Conservation (phyloP, 2,888 invertebrate genomes). For the Sinodicranocentrus sp. region DNA sequence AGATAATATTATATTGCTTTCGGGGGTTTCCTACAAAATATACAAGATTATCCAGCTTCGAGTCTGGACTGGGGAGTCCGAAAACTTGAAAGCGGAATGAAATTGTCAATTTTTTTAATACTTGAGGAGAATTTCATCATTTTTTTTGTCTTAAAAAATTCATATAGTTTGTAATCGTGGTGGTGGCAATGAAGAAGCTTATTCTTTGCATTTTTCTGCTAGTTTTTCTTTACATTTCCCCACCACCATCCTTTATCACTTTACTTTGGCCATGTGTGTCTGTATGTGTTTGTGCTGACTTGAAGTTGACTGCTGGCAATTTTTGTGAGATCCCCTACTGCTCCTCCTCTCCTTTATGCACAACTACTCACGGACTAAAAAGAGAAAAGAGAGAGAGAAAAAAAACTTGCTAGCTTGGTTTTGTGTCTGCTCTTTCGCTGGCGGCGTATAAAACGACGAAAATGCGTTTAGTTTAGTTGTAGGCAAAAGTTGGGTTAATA, state of each 20-base stretch:
- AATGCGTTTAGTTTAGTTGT: slow-evolving; percentile 76
- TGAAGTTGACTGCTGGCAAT: slow-evolving; percentile 63
- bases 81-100: too few species aligned
- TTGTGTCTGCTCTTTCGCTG: slow-evolving; percentile 57
- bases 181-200: not conserved
- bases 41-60: too few species aligned
- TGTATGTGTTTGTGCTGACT: slow-evolving; percentile 54
- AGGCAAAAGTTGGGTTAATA: slow-evolving; percentile 77
- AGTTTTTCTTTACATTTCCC: not conserved
- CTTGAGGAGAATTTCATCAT: not conserved
- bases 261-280: slow-evolving; percentile 52
- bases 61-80: too few species aligned
- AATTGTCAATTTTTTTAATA: not conserved
- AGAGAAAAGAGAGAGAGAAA: slow-evolving; percentile 30
- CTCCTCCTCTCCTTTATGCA: slow-evolving; percentile 9
- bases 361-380: slow-evolving; percentile 3
- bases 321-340: slow-evolving; percentile 61
- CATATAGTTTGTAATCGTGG: too few species aligned
- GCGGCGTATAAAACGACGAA: slow-evolving; percentile 67
- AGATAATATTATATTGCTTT: too few species aligned
- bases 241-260: slow-evolving; percentile 10
- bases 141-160: not conserved
- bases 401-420: slow-evolving; percentile 59
- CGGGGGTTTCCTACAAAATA: too few species aligned
- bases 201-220: not conserved